Evolutionary conservation across 1,140 invertebrate genomes (phyloP), one percentile per base, ranked within the genome.

Genomic region (Drosophila subpulchrella): DNA sequence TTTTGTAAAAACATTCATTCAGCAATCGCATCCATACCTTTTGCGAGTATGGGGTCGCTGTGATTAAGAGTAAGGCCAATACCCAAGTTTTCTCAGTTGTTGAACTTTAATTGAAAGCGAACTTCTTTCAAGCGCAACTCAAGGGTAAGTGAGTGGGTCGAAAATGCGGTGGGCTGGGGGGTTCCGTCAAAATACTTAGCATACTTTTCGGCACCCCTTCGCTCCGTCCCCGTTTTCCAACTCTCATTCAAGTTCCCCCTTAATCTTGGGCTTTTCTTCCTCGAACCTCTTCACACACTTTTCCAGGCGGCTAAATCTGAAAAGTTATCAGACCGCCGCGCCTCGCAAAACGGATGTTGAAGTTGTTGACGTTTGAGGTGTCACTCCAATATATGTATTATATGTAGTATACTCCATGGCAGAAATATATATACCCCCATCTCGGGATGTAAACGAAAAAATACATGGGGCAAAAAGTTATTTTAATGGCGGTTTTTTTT

Each of bases 401-500:
- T 44, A 46, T 34, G 32, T 34, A 34, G 10, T 8, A 10, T 44
- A 44, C 24, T 12, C 12, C 38, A 27, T 27, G 27, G 6, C 59
- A 57, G 11, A 46, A 11, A 36, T n/a, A 24, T 36, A 20, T 34
- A 58, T 15, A 62, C n/a, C 41, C 27, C 47, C 47, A 47, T 46
- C 44, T 13, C 8, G 15, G 48, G 47, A 10, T 20, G 15, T 47
- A 38, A 8, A 51, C 15, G 8, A 41, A 13, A 41, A 56, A 61
- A 17, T n/a, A n/a, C 59, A 56, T 39, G 59, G 50, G 8, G 20
- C 47, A 77, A 70, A 78, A 84, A 84, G 63, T 84, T 80, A 80
- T 84, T 83, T 79, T 54, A 80, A 84, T 79, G 81, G 68, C 73
- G 81, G 68, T 57, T 77, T 82, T 48, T 63, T 82, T 48, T 63